These are phyloP conservation scores for Cromileptes altivelis DNA, from an alignment of 2,113 vertebrate genomes.

Conservation along the genomic window DNA sequence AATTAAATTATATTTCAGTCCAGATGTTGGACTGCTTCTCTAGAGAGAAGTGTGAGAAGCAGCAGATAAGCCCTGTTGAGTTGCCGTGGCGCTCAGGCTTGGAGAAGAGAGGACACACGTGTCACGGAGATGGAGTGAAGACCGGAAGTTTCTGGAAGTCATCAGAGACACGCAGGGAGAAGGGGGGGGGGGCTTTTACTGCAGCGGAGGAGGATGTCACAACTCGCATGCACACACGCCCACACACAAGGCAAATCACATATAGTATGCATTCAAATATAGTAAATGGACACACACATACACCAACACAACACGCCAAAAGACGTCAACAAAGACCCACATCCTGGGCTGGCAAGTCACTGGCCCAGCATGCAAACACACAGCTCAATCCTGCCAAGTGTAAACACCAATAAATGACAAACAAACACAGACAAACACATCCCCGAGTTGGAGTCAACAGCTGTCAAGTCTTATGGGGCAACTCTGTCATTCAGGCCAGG, in stretches of 20 bases:
- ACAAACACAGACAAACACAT: constrained; percentile 38
- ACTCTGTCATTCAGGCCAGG: constrained; percentile 47
- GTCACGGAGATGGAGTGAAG: constrained; percentile 49
- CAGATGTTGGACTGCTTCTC: constrained; percentile 32
- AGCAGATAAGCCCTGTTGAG: neutral
- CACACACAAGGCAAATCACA: neutral
- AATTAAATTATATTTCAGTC: neutral
- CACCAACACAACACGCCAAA: neutral
- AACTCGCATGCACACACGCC: constrained; percentile 9
- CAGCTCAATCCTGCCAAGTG: neutral
- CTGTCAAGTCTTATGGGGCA: constrained; percentile 62
- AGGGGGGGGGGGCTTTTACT: constrained; percentile 31
- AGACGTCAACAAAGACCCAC: neutral
- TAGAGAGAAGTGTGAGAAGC: neutral
- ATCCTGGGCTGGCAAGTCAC: constrained; percentile 21
- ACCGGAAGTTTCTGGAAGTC: constrained; percentile 77
- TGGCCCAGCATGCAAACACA: constrained; percentile 5
- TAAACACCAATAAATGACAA: constrained; percentile 54
- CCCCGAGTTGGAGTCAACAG: constrained; percentile 55
- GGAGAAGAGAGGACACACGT: constrained; percentile 59
- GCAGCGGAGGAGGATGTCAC: constrained; percentile 33
- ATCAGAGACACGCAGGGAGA: constrained; percentile 44
- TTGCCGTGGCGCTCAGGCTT: neutral
- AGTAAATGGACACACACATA: neutral
- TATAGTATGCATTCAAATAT: neutral